Evolutionary conservation across 64 coral and sea anemone genomes (phyloP), one percentile per base, ranked within the genome.

Genomic region (Astreopora myriophthalma): DNA sequence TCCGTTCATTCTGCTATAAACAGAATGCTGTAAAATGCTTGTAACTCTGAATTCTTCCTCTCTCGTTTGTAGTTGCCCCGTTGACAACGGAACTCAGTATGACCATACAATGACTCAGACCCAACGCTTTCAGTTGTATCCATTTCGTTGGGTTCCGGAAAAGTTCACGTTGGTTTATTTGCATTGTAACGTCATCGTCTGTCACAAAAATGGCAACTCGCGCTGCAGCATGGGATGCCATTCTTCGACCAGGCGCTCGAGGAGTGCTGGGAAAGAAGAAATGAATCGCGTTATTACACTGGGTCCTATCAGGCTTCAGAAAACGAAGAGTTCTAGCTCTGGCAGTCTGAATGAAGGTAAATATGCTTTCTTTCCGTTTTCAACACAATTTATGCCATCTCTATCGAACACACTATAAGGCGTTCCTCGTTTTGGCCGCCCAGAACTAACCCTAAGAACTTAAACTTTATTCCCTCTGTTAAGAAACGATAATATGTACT

Each of bases 181-280:
- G 7, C 95, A 96, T 74, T 96, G 95, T 46, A 87, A 73, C 33
- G 90, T 96, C 37, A 62, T 96, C 60, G 95, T 96, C 14, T 96
- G 95, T 62, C 95, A 96, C 20, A 93, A 92, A 49, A 61, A 71
- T 20, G 79, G 57, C 44, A 39, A 60, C 13, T 93, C 95, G 10
- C 87, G 80, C 16, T 96, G 95, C 77, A 64, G 64, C 20, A 89
- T 76, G 51, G 95, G 95, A 29, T 96, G 95, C 79, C 38, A 73
- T 13, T 0, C 73, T 16, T 52, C 51, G 10, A 60, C 31, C 30
- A 69, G 73, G 62, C 65, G 69, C 71, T 42, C 16, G 88, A 90
- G 73, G 71, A 44, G 69, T 74, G 10, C 29, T 69, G 65, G 85
- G 66, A 35, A 87, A 20, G 44, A 39, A 30, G 76, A 48, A 19